Percentiles rank a stretch among this genome's conserved stretches.
These are phyloP conservation scores for Tauraco hartlaubi DNA, from an alignment of 2,797 vertebrate genomes.

Conservation along the genomic window DNA sequence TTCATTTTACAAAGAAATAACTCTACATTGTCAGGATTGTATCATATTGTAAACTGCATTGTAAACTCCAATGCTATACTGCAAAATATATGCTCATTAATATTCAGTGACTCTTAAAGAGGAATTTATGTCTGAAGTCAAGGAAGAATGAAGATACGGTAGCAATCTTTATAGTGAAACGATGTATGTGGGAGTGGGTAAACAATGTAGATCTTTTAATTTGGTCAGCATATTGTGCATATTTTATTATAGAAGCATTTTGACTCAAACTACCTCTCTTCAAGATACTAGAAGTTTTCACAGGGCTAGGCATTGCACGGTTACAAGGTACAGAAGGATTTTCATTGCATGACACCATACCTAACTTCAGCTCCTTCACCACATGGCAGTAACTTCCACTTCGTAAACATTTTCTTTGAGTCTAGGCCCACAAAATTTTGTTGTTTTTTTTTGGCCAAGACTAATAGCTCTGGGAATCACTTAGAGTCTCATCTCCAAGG, in stretches of 20 bases:
- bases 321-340: not conserved
- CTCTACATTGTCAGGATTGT: not conserved
- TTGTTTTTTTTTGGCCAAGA: not conserved
- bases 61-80: not conserved
- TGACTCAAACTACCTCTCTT: not conserved
- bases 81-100: not conserved
- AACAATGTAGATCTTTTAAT: not conserved
- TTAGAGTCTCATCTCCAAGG: not conserved
- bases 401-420: not conserved
- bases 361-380: not conserved
- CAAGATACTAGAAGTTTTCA: not conserved
- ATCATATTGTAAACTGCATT: not conserved
- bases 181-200: not conserved
- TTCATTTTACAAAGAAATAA: not conserved
- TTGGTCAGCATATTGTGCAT: not conserved
- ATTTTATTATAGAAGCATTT: not conserved
- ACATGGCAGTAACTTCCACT: not conserved
- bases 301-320: not conserved
- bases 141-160: not conserved
- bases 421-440: not conserved
- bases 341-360: not conserved
- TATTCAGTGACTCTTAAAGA: not conserved
- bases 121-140: not conserved
- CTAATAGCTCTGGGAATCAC: not conserved
- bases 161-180: not conserved